These are phyloP conservation scores for Oryzias celebensis DNA, from an alignment of 2,113 vertebrate species.

Conservation along the genomic window DNA sequence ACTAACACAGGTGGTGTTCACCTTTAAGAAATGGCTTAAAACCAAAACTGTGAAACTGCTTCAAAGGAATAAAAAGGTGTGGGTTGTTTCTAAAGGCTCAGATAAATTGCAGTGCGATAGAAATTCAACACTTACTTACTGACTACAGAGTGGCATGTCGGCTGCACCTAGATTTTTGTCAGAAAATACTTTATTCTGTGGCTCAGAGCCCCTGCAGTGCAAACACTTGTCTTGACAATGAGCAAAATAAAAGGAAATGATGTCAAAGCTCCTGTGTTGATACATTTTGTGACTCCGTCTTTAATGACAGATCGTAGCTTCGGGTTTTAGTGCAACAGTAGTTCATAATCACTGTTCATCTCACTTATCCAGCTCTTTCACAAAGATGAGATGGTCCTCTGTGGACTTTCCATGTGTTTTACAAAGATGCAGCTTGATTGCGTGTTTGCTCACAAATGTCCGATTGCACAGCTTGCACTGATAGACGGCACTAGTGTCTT, in stretches of 20 bases:
- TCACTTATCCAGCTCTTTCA: constrained; percentile 78
- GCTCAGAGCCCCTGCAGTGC: constrained; percentile 33
- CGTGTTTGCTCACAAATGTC: constrained; percentile 98
- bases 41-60: constrained; percentile 43
- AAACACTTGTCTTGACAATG: constrained; percentile 20
- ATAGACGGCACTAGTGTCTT: constrained; percentile 89
- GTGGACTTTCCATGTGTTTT: constrained; percentile 99
- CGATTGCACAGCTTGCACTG: constrained; percentile 98
- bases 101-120: constrained; percentile 93
- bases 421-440: constrained; percentile 99
- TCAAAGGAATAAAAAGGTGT: constrained; percentile 73
- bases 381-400: constrained; percentile 98
- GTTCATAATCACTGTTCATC: constrained; percentile 81
- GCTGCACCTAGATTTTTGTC: constrained; percentile 35
- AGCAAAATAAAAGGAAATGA: constrained; percentile 39
- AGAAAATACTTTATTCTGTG: constrained; percentile 31
- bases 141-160: constrained; percentile 60
- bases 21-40: constrained; percentile 49
- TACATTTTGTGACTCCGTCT: constrained; percentile 60
- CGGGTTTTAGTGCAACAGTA: constrained; percentile 87
- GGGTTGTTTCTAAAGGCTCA: constrained; percentile 92
- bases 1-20: constrained; percentile 10
- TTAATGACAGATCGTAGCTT: constrained; percentile 64
- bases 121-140: constrained; percentile 66
- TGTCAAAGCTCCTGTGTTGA: constrained; percentile 56